A percentile compares a stretch with the other conserved stretches of the same genome.
Conservation (phyloP, 2,113 vertebrate species). For the Muntiacus reevesi region DNA sequence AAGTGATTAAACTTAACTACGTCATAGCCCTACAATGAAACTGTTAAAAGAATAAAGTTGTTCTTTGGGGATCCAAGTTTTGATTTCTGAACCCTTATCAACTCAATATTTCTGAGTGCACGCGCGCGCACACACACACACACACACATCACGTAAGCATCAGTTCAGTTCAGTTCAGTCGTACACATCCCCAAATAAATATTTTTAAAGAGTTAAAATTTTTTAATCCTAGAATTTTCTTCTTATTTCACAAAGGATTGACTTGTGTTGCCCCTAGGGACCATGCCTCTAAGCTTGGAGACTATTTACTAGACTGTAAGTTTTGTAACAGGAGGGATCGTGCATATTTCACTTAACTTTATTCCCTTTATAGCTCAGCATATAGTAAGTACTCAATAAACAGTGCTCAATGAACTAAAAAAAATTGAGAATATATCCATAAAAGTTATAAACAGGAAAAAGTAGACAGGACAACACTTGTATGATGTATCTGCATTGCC, state of each 20-base stretch:
- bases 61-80: neutral
- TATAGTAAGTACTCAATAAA: neutral
- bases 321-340: neutral
- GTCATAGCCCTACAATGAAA: neutral
- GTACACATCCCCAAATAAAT: neutral
- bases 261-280: neutral
- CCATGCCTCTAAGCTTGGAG: neutral
- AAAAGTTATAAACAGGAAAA: neutral
- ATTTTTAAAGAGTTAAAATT: neutral
- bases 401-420: neutral
- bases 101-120: neutral
- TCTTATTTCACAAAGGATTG: neutral
- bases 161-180: too few relatives aligned
- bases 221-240: neutral
- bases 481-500: neutral
- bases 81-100: constrained; percentile 29
- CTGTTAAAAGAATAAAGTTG: constrained; percentile 1
- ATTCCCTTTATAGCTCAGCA: neutral
- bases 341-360: neutral
- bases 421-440: neutral
- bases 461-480: neutral
- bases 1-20: neutral
- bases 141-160: neutral
- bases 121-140: neutral
- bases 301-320: neutral